A percentile compares a stretch with the other conserved stretches of the same genome.
Conservation (phyloP, 1,140 invertebrate genomes). For the Wiebesia pumilae region DNA sequence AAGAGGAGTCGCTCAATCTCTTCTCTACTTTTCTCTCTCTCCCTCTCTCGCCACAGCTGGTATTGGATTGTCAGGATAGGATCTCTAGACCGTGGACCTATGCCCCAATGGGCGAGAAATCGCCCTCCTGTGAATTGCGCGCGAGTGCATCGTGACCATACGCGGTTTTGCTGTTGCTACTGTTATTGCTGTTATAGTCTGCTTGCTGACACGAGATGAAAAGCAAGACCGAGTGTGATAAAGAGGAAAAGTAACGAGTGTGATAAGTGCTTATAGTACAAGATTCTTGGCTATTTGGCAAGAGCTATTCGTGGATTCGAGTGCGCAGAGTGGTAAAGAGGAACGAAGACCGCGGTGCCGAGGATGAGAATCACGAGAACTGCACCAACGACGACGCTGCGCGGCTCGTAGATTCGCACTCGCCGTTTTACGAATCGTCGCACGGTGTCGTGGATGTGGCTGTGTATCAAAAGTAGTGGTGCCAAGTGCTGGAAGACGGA, state of each 20-base stretch:
- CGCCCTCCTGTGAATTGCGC: not conserved
- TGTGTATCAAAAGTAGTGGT: slow-evolving; percentile 42
- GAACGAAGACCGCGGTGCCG: no score
- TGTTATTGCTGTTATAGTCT: not conserved
- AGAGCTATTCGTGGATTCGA: not conserved
- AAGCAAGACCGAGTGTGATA: no score
- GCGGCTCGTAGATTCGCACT: not conserved
- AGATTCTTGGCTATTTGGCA: no score
- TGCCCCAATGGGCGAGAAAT: slow-evolving; percentile 2
- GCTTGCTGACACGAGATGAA: no score
- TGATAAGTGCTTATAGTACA: not conserved
- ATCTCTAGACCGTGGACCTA: not conserved
- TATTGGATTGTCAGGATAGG: not conserved
- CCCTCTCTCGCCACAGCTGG: not conserved
- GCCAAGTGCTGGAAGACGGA: slow-evolving; percentile 46
- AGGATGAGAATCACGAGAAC: slow-evolving; percentile 20
- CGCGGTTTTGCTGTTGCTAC: not conserved
- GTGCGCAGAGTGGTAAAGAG: not conserved
- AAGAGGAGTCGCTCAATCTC: not conserved
- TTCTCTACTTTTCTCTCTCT: not conserved
- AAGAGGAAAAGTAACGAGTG: not conserved
- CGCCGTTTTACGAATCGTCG: not conserved
- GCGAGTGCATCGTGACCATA: slow-evolving; percentile 29
- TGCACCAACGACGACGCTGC: not conserved
- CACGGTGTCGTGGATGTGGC: slow-evolving; percentile 47